Conservation (phyloP, 2,888 invertebrate genomes). For the Beris chalybata region DNA sequence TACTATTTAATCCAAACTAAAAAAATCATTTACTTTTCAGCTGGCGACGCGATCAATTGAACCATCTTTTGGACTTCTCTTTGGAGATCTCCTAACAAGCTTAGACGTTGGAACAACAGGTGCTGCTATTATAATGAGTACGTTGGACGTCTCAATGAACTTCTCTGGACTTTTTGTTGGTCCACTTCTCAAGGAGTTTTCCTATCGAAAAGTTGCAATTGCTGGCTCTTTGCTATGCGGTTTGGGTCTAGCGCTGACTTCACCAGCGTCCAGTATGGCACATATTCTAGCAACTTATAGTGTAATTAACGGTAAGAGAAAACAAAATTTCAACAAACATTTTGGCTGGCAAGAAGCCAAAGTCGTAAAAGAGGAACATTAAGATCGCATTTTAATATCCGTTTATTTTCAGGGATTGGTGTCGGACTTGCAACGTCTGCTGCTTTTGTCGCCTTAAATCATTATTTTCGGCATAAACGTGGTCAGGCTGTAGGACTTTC, state of each 20-base stretch:
- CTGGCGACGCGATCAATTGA: conserved; percentile 78
- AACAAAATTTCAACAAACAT: not conserved
- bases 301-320: conserved; percentile 69
- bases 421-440: conserved; percentile 76
- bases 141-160: conserved; percentile 75
- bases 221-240: conserved; percentile 69
- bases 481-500: conserved; percentile 80
- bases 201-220: conserved; percentile 71
- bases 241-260: conserved; percentile 67
- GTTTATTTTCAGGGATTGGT: conserved; percentile 64
- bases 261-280: conserved; percentile 70
- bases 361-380: no score
- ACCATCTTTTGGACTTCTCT: conserved; percentile 79
- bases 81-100: conserved; percentile 70
- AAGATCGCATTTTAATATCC: not conserved
- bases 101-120: conserved; percentile 74
- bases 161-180: conserved; percentile 78
- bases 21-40: conserved; percentile 57
- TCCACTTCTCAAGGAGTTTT: conserved; percentile 74
- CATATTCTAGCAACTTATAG: conserved; percentile 73
- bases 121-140: conserved; percentile 74
- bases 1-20: not conserved
- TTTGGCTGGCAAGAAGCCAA: not conserved
- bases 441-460: conserved; percentile 77
- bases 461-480: conserved; percentile 74